Base-by-base conservation (phyloP, 2,113 vertebrate genomes). In the Athene noctua region DNA sequence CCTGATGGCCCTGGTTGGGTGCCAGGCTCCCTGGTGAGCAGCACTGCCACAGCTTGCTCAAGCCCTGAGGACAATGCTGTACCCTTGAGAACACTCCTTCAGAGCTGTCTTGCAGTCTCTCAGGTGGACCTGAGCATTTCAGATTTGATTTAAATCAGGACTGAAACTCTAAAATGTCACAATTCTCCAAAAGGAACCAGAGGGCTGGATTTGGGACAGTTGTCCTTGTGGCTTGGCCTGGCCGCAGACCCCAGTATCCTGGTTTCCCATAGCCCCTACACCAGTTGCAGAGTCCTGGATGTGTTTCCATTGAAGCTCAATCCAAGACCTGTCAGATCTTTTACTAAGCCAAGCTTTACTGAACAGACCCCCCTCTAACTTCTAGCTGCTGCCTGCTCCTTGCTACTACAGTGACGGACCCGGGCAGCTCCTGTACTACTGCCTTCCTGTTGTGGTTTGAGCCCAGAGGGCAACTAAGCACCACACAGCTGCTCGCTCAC, bases 21-120 rank as follows among this genome's bases (percentile, higher is more conserved):
- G 4, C 57, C 0, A 10, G 62, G 40, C 61, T 54, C 67, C 29
- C 13, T 0, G 2, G 49, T 34, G 61, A 75, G 70, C 61, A 34
- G 61, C 32, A 1, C 40, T 49, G 49, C 57, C 1, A 0, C 1
- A 10, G 40, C 40, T 58, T 3, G 1, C 26, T 22, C 4, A 4
- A 16, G 55, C 49, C 55, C 46, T 1, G 2, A 6, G 65, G 58
- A 8, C 46, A 4, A 32, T 27, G 25, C 38, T 1, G 1, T 52
- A 20, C 38, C 65, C 36, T 30, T 40, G n/a, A n/a, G 72, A 42
- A 52, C 13, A 0, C 25, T 54, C 34, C 16, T 40, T 20, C 51
- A 22, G 36, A 40, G 36, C 63, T n/a, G 34, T 21, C 58, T 8
- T 13, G 23, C 36, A 34, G 77, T 13, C 55, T 36, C 27, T 54